Evolutionary conservation across 2,113 vertebrate species (phyloP), one percentile per base, ranked within the genome.

Genomic region (Anoplopoma fimbria): DNA sequence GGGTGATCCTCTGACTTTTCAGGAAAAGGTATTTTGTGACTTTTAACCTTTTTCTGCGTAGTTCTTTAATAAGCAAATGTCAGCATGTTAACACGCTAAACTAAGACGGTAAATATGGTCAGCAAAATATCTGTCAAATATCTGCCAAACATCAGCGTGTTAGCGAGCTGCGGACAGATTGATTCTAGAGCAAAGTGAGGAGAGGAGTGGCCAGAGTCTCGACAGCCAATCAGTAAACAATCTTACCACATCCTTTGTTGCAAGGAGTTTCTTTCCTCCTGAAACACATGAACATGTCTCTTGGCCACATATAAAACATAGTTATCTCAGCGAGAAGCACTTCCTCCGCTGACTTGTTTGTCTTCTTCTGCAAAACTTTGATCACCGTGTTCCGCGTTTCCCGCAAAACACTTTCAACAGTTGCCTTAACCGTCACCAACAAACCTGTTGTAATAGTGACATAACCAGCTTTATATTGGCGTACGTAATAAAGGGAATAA

Each of bases 401-500:
- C 7, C 15, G 12, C 13, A 53, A 25, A 38, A 57, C 12, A 23
- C 51, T 62, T 63, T 55, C 0, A 13, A 71, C 51, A 75, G 51
- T 36, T 63, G 25, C 33, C 34, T 86, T 23, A 75, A 29, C 38
- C 4, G 1, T 9, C 53, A 51, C n/a, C 42, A 31, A 31, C 40
- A 55, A 76, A 40, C 53, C 40, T 53, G 34, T 45, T 63, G 47
- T 49, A 49, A 33, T 4, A 21, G 60, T 75, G 60, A 67, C 62
- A 81, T 1, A 0, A 14, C 5, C 68, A 69, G 72, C 71, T 69
- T 57, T 75, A 57, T 71, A 45, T 55, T 40, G 47, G 25, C 47
- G 63, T 65, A n/a, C 69, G 53, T 7, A 58, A 70, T 67, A 68
- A 58, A 77, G 57, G 15, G 12, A 61, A 67, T 45, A 75, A 73